Evolutionary conservation across 1,140 invertebrate genomes (phyloP).

Genomic region (Melanaphis sacchari): DNA sequence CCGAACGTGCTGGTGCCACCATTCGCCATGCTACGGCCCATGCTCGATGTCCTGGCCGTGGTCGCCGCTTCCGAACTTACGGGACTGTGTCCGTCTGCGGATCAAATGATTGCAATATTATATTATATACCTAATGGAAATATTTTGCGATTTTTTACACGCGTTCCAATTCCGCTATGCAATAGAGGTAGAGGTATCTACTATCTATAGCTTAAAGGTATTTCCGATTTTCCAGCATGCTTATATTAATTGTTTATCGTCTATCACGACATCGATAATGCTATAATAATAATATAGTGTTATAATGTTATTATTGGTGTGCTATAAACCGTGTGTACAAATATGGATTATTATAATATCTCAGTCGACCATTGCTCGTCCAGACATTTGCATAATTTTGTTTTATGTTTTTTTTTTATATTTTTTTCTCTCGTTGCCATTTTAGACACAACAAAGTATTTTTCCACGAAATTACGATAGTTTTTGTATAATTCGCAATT

Average conservation of each 20-base stretch:
- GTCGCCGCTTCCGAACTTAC: constrained; percentile 82
- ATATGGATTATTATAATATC: background rate
- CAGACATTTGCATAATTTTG: background rate
- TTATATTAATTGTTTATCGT: too few species aligned
- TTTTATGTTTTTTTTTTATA: background rate
- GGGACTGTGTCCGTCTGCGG: constrained; percentile 64
- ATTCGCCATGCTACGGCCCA: constrained; percentile 65
- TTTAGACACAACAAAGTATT: background rate
- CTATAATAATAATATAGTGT: too few species aligned
- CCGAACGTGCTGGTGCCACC: constrained; percentile 67
- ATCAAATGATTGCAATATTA: background rate
- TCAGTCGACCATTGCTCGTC: background rate
- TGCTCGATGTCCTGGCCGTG: constrained; percentile 78
- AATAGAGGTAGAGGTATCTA: too few species aligned
- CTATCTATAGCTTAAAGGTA: too few species aligned
- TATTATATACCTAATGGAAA: background rate
- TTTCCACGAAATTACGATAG: background rate
- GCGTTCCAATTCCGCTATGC: too few species aligned
- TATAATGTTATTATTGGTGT: too few species aligned
- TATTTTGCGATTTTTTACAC: background rate
- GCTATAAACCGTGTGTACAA: too few species aligned
- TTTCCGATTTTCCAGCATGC: too few species aligned
- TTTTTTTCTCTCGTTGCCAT: background rate
- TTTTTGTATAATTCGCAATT: background rate
- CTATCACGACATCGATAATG: too few species aligned